Evolutionary conservation across 1,140 invertebrate species (phyloP).

Genomic region (Polyergus mexicanus): DNA sequence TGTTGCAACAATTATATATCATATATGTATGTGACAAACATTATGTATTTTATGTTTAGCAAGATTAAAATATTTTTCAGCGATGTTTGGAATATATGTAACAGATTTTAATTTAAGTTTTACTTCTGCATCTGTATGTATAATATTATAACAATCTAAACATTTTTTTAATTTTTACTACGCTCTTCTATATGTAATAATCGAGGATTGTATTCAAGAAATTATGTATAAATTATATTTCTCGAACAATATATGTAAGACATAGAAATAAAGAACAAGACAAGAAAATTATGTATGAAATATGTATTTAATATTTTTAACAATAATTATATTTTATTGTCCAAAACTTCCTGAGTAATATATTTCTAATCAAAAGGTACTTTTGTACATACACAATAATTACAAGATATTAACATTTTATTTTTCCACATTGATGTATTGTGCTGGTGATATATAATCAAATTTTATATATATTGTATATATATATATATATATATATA

Average conservation of each 20-base stretch:
- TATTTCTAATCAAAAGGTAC: not conserved
- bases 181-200: not conserved
- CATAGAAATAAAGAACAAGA: slow-evolving; percentile 25
- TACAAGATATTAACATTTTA: not conserved
- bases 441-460: not conserved
- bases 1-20: not conserved
- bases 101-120: slow-evolving; percentile 17
- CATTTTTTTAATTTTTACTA: slow-evolving; percentile 13
- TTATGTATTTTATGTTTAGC: slow-evolving; percentile 11
- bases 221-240: slow-evolving; percentile 33
- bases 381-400: not conserved
- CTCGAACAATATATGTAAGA: slow-evolving; percentile 39
- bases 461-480: not conserved
- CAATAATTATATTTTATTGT: slow-evolving; percentile 22
- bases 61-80: slow-evolving; percentile 42
- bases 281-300: slow-evolving; percentile 19
- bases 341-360: not conserved
- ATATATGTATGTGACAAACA: not conserved
- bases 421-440: not conserved
- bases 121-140: slow-evolving; percentile 9
- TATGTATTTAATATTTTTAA: slow-evolving; percentile 26
- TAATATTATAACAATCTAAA: not conserved
- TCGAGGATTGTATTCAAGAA: slow-evolving; percentile 1
- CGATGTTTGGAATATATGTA: not conserved
- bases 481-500: not conserved